Percentiles rank a stretch among this genome's conserved stretches.
Conservation (phyloP, 2,113 vertebrate species). For the Spheniscus mendiculus region DNA sequence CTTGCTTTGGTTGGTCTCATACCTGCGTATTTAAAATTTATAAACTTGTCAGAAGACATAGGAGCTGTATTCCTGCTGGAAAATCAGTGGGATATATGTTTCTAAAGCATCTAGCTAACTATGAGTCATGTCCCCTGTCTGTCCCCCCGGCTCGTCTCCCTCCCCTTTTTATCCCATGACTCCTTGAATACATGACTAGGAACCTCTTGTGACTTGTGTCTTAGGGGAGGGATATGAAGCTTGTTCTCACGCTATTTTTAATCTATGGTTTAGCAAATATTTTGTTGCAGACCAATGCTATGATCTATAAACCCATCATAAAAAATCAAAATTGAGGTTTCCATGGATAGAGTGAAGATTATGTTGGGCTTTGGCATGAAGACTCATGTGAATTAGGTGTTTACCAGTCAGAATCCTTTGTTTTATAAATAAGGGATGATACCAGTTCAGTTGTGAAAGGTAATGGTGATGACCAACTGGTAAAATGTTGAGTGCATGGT, state of each 20-base stretch:
- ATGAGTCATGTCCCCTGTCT: neutral
- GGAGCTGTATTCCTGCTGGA: neutral
- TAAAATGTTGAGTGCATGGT: neutral
- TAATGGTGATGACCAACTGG: neutral
- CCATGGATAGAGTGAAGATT: neutral
- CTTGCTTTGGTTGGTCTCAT: neutral
- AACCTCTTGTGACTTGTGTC: neutral
- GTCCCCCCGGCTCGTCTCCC: rapidly evolving
- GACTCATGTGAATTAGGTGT: neutral
- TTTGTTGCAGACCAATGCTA: neutral
- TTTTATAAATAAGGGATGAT: neutral
- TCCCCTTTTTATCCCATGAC: neutral
- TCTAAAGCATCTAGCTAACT: neutral
- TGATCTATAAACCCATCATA: neutral
- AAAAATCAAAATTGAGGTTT: neutral
- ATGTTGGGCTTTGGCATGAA: neutral
- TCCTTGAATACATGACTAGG: neutral
- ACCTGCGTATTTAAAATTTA: neutral
- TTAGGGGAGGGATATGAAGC: neutral
- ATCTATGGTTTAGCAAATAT: neutral
- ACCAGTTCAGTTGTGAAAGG: neutral
- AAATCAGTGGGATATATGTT: neutral
- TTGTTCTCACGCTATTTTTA: neutral
- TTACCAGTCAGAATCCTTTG: neutral
- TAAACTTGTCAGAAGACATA: rapidly evolving